These are phyloP conservation scores for Dromaius novaehollandiae DNA, from an alignment of 2,113 vertebrate genomes.

Conservation along the genomic window DNA sequence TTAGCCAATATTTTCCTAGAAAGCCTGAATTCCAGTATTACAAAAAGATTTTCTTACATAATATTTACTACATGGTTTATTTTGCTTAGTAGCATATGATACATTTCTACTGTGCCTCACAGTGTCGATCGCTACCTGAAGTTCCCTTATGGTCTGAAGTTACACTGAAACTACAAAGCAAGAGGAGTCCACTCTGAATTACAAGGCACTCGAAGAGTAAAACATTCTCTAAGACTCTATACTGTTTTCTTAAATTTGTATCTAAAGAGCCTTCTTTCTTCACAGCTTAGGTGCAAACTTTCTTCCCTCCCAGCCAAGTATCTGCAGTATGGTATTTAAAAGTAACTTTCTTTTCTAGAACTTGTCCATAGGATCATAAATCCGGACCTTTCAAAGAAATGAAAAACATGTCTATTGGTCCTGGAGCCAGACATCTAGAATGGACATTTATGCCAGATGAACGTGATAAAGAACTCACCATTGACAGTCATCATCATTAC, in stretches of 20 bases:
- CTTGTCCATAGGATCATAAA: neutral
- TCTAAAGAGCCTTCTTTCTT: neutral
- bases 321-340: neutral
- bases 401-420: neutral
- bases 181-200: neutral
- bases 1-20: neutral
- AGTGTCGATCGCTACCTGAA: neutral
- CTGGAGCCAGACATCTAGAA: neutral
- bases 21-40: neutral
- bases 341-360: neutral
- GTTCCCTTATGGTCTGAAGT: neutral
- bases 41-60: neutral
- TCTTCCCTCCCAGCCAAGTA: neutral
- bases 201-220: neutral
- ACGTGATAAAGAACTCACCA: constrained; percentile 81
- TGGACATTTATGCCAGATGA: neutral
- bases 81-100: neutral
- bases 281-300: neutral
- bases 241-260: neutral
- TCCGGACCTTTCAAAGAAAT: neutral
- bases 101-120: neutral
- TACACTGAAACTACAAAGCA: neutral
- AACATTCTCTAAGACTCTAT: neutral
- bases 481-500: constrained; percentile 93
- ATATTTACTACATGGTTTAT: neutral